These are phyloP conservation scores for Leontopithecus rosalia DNA, from an alignment of 2,797 vertebrate species.

Conservation along the genomic window DNA sequence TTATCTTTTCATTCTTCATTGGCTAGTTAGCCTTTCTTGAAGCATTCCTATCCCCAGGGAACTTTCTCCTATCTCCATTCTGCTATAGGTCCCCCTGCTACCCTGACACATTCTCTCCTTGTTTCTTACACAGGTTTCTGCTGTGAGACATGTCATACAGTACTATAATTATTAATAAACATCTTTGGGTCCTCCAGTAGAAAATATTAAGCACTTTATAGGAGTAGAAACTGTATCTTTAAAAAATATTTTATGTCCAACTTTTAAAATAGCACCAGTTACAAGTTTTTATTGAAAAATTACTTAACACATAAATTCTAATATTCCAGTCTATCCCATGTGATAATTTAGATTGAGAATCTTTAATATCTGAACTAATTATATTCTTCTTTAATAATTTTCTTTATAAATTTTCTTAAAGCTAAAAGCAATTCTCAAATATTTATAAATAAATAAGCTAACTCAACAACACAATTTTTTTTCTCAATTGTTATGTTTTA, in stretches of 20 bases:
- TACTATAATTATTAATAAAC: neutral
- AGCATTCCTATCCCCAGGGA: neutral
- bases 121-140: neutral
- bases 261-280: neutral
- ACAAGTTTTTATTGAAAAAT: neutral
- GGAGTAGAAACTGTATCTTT: neutral
- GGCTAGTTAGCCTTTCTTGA: neutral
- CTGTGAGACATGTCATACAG: neutral
- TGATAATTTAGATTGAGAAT: neutral
- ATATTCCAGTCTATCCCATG: neutral
- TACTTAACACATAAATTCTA: neutral
- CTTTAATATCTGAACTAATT: neutral
- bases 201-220: neutral
- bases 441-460: neutral
- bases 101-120: neutral
- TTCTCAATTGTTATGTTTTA: neutral
- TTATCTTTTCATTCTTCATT: neutral
- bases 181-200: neutral
- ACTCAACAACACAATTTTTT: neutral
- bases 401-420: neutral
- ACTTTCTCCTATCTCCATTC: neutral
- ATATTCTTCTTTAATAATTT: conserved; percentile 1
- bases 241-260: neutral
- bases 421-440: neutral
- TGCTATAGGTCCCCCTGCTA: neutral